phyloP scores from a whole-genome alignment of 2,113 vertebrate genomes.

The Neoarius graeffei region DNA sequence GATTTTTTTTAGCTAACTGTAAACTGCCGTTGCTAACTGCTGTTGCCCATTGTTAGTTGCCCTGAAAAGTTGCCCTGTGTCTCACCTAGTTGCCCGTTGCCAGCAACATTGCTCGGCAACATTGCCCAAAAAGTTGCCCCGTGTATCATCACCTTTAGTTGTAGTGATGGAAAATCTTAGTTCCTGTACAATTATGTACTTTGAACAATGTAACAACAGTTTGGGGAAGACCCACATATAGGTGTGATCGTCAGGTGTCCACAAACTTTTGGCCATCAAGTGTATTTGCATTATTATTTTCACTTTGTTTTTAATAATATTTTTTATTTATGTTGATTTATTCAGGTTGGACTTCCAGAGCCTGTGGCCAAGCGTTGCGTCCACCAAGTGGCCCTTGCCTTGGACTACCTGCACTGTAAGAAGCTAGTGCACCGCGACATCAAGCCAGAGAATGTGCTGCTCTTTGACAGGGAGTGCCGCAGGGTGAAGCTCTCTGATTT shows the following conservation, averaged over 20 bases:
- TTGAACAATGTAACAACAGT: not conserved
- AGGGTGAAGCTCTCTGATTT: conserved; percentile 83
- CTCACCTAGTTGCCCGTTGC: too few species aligned
- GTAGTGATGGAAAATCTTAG: not conserved
- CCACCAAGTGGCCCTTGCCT: conserved; percentile 80
- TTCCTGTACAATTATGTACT: not conserved
- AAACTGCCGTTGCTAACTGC: too few species aligned
- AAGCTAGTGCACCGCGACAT: conserved; percentile 83
- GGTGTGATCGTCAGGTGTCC: not conserved
- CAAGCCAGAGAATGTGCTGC: conserved; percentile 83
- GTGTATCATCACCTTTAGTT: too few species aligned
- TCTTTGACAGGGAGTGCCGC: conserved; percentile 82
- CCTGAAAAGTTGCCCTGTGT: too few species aligned
- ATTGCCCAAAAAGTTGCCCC: too few species aligned
- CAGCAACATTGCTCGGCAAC: too few species aligned
- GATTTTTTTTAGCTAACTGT: too few species aligned
- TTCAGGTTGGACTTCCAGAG: conserved; percentile 78
- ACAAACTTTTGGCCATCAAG: not conserved
- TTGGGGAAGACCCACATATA: not conserved
- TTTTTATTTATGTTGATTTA: not conserved
- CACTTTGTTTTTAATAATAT: not conserved
- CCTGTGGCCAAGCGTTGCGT: conserved; percentile 80
- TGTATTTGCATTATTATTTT: not conserved
- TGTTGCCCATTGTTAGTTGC: too few species aligned
- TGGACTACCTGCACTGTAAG: conserved; percentile 81